phyloP scores from a whole-genome alignment of 2,113 vertebrate genomes.

The Phalacrocorax pelagicus region DNA sequence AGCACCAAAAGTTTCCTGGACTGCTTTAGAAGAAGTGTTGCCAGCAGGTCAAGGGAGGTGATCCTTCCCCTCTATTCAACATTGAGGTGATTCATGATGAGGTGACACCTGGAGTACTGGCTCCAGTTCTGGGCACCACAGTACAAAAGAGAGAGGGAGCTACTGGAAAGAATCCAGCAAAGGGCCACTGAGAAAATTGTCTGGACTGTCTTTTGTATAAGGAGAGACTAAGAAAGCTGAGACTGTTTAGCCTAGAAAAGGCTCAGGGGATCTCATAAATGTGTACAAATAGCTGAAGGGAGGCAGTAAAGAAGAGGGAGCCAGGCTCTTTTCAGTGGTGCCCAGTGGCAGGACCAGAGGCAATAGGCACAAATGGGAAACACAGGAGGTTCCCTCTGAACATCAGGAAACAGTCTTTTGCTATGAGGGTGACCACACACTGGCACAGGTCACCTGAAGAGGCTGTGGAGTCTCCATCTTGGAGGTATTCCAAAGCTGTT shows the following conservation, averaged over 20 bases:
- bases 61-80: not conserved
- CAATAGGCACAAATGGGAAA: not conserved
- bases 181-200: not conserved
- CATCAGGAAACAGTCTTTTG: not conserved
- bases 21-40: not conserved
- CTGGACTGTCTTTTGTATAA: not conserved
- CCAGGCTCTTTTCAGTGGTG: rapidly evolving
- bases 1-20: not conserved
- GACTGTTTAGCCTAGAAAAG: not conserved
- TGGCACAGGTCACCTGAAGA: not conserved
- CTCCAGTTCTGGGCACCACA: not conserved
- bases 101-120: not conserved
- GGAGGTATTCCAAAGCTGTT: not conserved
- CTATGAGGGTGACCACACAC: not conserved
- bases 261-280: not conserved
- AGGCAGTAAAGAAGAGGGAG: not conserved
- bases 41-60: not conserved
- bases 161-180: not conserved
- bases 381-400: not conserved
- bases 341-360: not conserved
- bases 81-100: not conserved
- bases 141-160: not conserved
- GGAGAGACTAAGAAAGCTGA: not conserved
- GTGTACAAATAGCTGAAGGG: not conserved
- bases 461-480: not conserved